Base-by-base conservation (phyloP, 2,797 vertebrate genomes). In the Chromobotia macracanthus region DNA sequence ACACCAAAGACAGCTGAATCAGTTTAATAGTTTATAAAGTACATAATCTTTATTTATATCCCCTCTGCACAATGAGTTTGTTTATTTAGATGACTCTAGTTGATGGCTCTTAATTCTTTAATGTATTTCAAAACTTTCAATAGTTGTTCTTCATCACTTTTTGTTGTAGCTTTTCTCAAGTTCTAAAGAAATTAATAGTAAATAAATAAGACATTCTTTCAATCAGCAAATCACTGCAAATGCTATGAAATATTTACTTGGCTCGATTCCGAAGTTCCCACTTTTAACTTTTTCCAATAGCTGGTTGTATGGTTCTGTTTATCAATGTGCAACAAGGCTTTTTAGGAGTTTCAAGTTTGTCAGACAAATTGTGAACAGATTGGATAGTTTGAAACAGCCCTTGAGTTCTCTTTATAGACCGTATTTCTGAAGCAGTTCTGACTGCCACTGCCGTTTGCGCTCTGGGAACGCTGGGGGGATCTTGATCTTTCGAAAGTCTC, bases 401-500 rank as follows among this genome's bases (percentile, higher is more conserved):
- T 48, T 70, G 44, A 61, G 19, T 58, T 66, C 72, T 25, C 55
- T 53, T 91, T 94, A 96, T 89, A 95, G 89, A 71, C 94, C 94
- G 0, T 96, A 96, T 79, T 96, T 96, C 84, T 96, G 93, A 79
- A 96, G 86, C 66, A 96, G 92, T 93, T 96, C 95, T 53, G 94
- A 95, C 70, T 96, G 95, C 95, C 95, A 96, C 51, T 94, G 94
- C 71, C 94, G 93, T 84, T 96, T 96, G 72, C 94, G 93, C 85
- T 96, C 94, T 5, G 95, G 95, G 77, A 96, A 96, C 79, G 92
- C 93, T 86, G 92, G 94, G 15, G 95, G 95, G 87, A 96, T 96
- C 82, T 95, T 93, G 88, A 96, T 95, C 84, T 95, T 94, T 89
- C 94, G 93, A 87, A 96, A 96, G 91, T 96, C 95, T 88, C 93